Base-by-base conservation (phyloP, 1,140 invertebrate species). In the Drosophila funebris region DNA sequence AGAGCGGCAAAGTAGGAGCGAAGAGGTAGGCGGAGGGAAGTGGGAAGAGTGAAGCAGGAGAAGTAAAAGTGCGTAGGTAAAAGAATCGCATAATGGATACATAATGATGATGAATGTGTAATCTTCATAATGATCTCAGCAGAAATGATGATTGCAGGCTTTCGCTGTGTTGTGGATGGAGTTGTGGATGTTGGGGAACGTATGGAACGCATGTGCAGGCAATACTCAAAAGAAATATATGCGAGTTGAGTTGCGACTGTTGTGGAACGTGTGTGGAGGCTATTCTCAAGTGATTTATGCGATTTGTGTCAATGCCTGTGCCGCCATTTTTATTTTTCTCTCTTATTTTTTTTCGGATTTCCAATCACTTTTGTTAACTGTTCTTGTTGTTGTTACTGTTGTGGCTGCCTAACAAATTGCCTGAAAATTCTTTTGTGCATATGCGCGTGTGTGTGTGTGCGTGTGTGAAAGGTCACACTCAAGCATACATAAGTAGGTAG, bases 41-140 rank as follows among this genome's bases (percentile, higher is more conserved):
- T n/a, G n/a, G 18, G 4, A 16, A 37, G 4, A 3, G 24, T 16
- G 31, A 31, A 39, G 27, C 3, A 6, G 54, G 18, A 46, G 68
- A 39, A 73, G 83, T 88, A 88, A 88, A 79, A 87, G 83, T 87
- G 83, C 83, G 83, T 87, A 87, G 82, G 82, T 78, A 87, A 82
- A 76, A 84, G 53, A 68, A 60, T 60, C 36, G 61, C 29, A 56
- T 54, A 70, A 63, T 63, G 61, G 48, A 13, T 22, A 8, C 71
- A 68, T 85, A 85, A 85, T 85, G 82, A 85, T 85, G 83, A 85
- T 85, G 78, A 85, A 85, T 82, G 82, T 80, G 68, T 56, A 78
- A 88, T 85, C 81, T 64, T 73, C 70, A 79, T 78, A 64, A 73
- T 66, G 76, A 77, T 67, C 63, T 24, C 9, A 5, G 29, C 6